A percentile compares a stretch with the other conserved stretches of the same genome.
Evolutionary conservation across 2,797 vertebrate genomes (phyloP).

Genomic region (Ciconia nigra): DNA sequence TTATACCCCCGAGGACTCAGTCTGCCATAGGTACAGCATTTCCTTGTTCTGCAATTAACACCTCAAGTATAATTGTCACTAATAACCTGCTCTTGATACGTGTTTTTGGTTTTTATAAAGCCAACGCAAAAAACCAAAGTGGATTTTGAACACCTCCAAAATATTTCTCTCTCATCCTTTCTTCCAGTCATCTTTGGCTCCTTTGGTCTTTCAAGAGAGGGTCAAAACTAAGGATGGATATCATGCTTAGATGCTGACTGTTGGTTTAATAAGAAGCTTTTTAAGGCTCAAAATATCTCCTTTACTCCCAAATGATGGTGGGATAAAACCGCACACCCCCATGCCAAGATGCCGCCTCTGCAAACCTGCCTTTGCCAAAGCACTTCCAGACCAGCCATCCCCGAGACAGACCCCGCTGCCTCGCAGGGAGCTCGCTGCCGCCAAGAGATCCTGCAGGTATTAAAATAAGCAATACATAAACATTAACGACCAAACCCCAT

Average conservation of each 20-base stretch:
- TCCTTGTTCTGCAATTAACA: slow-evolving; percentile 78
- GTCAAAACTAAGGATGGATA: neutral
- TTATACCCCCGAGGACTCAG: neutral
- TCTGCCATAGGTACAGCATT: slow-evolving; percentile 73
- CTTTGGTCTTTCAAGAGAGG: neutral
- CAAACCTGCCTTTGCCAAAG: neutral
- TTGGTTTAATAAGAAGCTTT: neutral
- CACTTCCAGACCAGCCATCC: neutral
- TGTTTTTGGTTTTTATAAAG: slow-evolving; percentile 2
- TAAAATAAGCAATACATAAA: neutral
- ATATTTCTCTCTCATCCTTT: neutral
- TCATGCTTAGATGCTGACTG: neutral
- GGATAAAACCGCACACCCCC: neutral
- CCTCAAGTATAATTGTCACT: slow-evolving; percentile 66
- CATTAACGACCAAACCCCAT: neutral
- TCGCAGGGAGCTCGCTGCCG: neutral
- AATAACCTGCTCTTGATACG: slow-evolving; percentile 58
- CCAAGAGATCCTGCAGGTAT: neutral
- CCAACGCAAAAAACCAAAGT: neutral
- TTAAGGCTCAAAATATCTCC: neutral
- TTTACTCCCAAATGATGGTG: neutral
- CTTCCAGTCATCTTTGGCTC: neutral
- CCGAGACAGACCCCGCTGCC: neutral
- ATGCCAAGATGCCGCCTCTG: neutral
- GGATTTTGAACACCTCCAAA: slow-evolving; percentile 12